A percentile compares a stretch with the other conserved stretches of the same genome.
These are phyloP conservation scores for Naso thynnoides DNA, from an alignment of 2,797 vertebrate species.

Conservation along the genomic window DNA sequence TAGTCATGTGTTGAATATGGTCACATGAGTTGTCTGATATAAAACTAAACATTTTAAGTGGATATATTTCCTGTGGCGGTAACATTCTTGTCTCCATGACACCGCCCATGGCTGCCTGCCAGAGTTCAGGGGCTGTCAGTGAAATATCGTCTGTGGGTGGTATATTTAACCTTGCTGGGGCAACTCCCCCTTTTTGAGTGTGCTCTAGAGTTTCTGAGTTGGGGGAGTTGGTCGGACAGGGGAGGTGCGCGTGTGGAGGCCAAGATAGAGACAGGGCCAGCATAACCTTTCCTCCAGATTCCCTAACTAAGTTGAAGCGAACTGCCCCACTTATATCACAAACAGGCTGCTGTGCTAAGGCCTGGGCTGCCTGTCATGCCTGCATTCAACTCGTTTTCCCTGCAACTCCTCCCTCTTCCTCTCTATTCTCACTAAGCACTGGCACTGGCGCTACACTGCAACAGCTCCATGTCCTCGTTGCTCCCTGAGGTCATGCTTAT, in stretches of 20 bases:
- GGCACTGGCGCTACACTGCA: conserved; percentile 51
- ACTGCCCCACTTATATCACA: conserved; percentile 80
- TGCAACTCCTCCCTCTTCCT: conserved; percentile 59
- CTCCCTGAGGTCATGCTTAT: conserved; percentile 75
- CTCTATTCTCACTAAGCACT: conserved; percentile 52
- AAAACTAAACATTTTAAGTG: conserved; percentile 4
- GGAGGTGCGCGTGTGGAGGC: conserved; percentile 71
- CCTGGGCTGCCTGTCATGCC: conserved; percentile 68
- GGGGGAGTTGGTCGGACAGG: conserved; percentile 64
- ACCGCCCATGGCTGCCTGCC: conserved; percentile 40
- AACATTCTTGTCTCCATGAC: conserved; percentile 44
- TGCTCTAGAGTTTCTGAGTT: conserved; percentile 65
- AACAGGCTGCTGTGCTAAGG: conserved; percentile 71
- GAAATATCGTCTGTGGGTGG: conserved; percentile 58
- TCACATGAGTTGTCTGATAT: background rate
- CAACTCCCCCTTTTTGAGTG: conserved; percentile 62
- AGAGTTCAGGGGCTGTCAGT: conserved; percentile 45
- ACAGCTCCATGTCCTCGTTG: conserved; percentile 49
- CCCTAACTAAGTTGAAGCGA: conserved; percentile 71
- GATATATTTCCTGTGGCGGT: conserved; percentile 14
- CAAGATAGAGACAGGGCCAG: conserved; percentile 74
- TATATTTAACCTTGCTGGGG: conserved; percentile 80
- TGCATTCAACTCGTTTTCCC: conserved; percentile 59
- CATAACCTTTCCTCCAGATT: conserved; percentile 88
- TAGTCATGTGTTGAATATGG: background rate